Evolutionary conservation across 2,888 invertebrate species (phyloP), one percentile per base, ranked within the genome.

Genomic region (Eupithecia centaureata): DNA sequence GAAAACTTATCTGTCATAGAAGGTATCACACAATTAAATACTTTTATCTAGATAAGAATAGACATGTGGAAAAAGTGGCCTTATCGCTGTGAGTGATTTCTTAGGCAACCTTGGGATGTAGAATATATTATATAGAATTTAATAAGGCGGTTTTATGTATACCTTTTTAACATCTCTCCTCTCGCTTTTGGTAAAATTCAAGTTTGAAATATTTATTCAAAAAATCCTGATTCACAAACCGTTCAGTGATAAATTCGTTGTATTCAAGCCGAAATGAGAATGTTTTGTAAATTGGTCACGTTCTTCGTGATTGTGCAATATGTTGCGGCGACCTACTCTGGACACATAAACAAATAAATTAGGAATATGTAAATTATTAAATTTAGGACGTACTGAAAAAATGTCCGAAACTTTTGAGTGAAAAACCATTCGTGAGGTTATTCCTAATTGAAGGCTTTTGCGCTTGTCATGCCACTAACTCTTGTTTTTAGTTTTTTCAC

Each of bases 281-380:
- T 61, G 27, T 65, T 77, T 73, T 73, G 73, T 66, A 78, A 65
- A 71, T 42, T 66, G 64, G 60, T 71, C 78, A 78, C 76, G 77
- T 77, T 63, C 57, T 5, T 62, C 72, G 67, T 69, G 74, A 71
- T 72, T 73, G 73, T 72, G 65, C 60, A 70, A 64, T 70, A 65
- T 73, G 70, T 68, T 70, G 68, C 67, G 72, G 67, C 32, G 18
- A 42, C 42, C 18, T 18, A 22, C 22, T 47, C 47, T 8, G 47
- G 10, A 47, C 47, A 47, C 47, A 47, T 12, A 47, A 47, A 47
- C 47, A 47, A 47, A 47, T 10, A 47, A 1, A 47, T 47, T 18
- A 18, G n/a, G 18, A 47, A 12, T 47, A 47, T 47, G 47, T 12
- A 47, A 47, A 47, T 47, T 18, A 22, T 4, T 22, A 22, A 47